phyloP scores from a whole-genome alignment of 2,113 vertebrate genomes.

The Hemicordylus capensis region DNA sequence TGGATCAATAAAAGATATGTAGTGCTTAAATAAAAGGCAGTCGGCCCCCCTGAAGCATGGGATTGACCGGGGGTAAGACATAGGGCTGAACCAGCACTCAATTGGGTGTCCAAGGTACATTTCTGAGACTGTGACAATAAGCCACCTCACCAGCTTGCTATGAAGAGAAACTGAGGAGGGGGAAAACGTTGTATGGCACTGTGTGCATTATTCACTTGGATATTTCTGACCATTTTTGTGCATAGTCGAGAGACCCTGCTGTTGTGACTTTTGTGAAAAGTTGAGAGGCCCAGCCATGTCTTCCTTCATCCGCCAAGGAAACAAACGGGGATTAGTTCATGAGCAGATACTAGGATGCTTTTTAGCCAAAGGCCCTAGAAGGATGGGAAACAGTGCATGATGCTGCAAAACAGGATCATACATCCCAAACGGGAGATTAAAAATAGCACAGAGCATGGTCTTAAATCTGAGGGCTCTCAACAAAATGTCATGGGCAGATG shows the following conservation, averaged over 20 bases:
- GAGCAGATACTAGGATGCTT: conserved; percentile 5
- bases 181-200: background rate
- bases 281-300: background rate
- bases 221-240: background rate
- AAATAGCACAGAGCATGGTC: conserved; percentile 33
- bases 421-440: conserved; percentile 24
- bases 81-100: no score
- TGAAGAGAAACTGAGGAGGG: background rate
- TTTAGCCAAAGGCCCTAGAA: background rate
- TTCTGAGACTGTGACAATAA: background rate
- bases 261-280: no score
- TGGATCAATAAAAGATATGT: background rate
- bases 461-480: conserved; percentile 26
- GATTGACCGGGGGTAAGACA: no score
- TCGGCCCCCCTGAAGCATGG: background rate
- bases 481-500: background rate
- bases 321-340: conserved; percentile 17
- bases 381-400: conserved; percentile 5
- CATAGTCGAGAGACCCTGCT: no score
- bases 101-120: background rate
- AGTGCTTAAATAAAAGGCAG: background rate
- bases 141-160: background rate
- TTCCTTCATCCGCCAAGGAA: background rate
- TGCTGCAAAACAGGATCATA: conserved; percentile 2
- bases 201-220: background rate